Conservation (phyloP, 23 tunicate species). For the Ascidia mentula region DNA sequence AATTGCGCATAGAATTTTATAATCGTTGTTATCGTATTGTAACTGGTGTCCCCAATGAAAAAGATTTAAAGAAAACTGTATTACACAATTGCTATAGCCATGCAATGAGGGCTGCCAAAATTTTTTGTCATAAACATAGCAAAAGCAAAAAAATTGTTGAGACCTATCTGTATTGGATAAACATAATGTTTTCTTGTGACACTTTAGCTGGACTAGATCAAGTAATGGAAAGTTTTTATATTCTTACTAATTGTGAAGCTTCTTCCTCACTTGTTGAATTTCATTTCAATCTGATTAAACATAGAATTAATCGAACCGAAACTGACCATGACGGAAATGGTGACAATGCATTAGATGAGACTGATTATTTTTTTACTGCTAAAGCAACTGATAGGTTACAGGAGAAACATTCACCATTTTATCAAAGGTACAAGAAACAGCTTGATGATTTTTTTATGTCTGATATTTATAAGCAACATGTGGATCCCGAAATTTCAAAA, state of each 20-base stretch:
- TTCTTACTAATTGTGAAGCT: background rate
- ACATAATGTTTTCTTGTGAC: background rate
- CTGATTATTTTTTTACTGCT: background rate
- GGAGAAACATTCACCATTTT: constrained; percentile 18
- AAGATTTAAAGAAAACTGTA: constrained; percentile 26
- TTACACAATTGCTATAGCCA: constrained; percentile 38
- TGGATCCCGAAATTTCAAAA: background rate
- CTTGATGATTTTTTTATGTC: background rate
- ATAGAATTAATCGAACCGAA: background rate
- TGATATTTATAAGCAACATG: background rate
- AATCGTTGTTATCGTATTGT: constrained; percentile 24
- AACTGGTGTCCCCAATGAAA: background rate
- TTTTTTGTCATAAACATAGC: background rate
- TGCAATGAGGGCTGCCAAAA: background rate
- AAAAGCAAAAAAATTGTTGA: background rate
- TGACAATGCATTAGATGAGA: background rate
- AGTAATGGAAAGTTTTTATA: background rate
- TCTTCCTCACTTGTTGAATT: constrained; percentile 4
- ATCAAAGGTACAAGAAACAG: background rate
- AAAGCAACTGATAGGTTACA: background rate
- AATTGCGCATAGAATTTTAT: constrained; percentile 20
- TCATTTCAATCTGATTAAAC: constrained; percentile 9
- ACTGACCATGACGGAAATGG: background rate
- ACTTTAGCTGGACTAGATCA: background rate
- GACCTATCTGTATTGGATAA: constrained; percentile 26